Evolutionary conservation across 2,113 vertebrate species (phyloP).

Genomic region (Suricata suricatta): DNA sequence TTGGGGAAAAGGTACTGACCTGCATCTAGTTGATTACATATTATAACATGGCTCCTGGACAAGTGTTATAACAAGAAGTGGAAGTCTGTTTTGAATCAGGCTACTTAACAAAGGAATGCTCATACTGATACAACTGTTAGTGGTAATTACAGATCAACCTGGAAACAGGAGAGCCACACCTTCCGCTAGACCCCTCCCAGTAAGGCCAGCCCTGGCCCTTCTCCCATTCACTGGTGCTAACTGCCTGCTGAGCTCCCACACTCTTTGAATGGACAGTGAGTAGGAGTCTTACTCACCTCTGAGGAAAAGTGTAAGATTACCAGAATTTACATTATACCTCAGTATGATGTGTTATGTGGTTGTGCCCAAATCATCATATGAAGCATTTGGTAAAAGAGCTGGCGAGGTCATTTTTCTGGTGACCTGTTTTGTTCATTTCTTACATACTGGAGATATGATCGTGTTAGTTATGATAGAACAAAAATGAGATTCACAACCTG

Average conservation of each 20-base stretch:
- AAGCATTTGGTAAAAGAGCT: constrained; percentile 11
- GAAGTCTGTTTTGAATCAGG: not conserved
- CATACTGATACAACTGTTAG: not conserved
- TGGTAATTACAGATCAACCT: not conserved
- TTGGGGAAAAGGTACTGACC: not conserved
- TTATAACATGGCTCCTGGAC: not conserved
- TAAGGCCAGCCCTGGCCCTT: not conserved
- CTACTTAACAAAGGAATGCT: not conserved
- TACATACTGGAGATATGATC: not conserved
- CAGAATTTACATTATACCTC: not conserved
- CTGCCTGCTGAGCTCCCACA: too few species aligned
- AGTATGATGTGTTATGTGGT: not conserved
- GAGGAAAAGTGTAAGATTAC: not conserved
- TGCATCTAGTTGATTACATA: not conserved
- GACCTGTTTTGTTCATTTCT: not conserved
- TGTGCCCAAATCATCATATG: not conserved
- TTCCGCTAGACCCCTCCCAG: not conserved
- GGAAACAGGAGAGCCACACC: not conserved
- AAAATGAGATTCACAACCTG: not conserved
- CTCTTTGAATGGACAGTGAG: not conserved
- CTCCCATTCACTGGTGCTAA: not conserved
- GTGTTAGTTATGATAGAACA: not conserved
- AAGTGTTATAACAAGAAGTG: not conserved
- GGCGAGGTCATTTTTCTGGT: not conserved
- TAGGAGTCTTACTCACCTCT: not conserved